A percentile compares a stretch with the other conserved stretches of the same genome.
These are phyloP conservation scores for Euura saliciscinereae DNA, from an alignment of 1,140 invertebrate genomes.

Conservation along the genomic window DNA sequence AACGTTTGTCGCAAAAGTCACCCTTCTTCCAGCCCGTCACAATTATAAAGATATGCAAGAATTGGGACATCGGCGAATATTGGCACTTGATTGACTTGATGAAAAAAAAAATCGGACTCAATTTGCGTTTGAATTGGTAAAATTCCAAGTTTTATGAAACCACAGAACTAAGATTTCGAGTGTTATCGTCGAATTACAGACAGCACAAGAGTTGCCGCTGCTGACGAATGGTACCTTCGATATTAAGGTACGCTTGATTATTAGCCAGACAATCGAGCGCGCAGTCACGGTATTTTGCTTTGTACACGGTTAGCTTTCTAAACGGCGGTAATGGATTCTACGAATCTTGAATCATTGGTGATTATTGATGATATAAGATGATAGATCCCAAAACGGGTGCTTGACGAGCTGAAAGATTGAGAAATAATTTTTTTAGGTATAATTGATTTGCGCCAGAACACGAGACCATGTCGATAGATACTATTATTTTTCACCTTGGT, in stretches of 20 bases:
- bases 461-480: background rate
- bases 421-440: background rate
- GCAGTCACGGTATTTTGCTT: slow-evolving; percentile 8
- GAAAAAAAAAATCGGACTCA: no score
- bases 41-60: no score
- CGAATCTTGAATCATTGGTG: slow-evolving; percentile 26
- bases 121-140: no score
- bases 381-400: background rate
- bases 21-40: no score
- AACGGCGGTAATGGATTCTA: slow-evolving; percentile 27
- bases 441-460: slow-evolving; percentile 7
- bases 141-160: no score
- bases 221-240: background rate
- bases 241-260: background rate
- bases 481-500: slow-evolving; percentile 7
- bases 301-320: slow-evolving; percentile 21
- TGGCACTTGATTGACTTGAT: no score
- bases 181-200: no score
- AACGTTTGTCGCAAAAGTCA: no score
- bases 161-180: no score
- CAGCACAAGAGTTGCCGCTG: background rate
- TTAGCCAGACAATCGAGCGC: slow-evolving; percentile 13
- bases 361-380: slow-evolving; percentile 22
- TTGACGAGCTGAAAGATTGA: background rate
- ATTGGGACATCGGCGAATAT: no score